Evolutionary conservation across 2,797 vertebrate species (phyloP).

Genomic region (Leuciscus waleckii): DNA sequence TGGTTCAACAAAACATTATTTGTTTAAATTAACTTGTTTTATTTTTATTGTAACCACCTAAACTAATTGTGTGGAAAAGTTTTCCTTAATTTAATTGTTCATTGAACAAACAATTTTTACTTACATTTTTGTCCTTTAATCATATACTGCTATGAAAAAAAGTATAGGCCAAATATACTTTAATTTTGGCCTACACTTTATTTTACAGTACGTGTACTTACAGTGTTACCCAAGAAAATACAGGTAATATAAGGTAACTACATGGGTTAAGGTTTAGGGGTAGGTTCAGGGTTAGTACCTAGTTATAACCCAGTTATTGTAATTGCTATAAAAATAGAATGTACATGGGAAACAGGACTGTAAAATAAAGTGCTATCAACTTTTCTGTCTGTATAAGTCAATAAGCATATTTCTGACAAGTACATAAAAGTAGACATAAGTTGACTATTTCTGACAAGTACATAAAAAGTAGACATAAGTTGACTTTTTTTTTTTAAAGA

Average conservation of each 20-base stretch:
- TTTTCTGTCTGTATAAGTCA: too few relatives aligned
- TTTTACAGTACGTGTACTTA: too few relatives aligned
- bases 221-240: too few relatives aligned
- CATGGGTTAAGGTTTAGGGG: too few relatives aligned
- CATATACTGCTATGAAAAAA: not conserved
- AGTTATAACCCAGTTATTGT: too few relatives aligned
- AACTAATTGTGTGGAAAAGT: not conserved
- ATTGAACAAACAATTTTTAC: not conserved
- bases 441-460: not conserved
- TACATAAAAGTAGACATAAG: not conserved
- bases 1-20: not conserved
- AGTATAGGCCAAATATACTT: not conserved
- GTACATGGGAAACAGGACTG: too few relatives aligned
- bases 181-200: too few relatives aligned
- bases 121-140: not conserved
- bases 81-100: too few relatives aligned
- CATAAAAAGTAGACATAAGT: not conserved
- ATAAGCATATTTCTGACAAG: not conserved
- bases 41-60: not conserved
- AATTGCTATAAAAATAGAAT: too few relatives aligned
- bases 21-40: not conserved
- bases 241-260: too few relatives aligned
- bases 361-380: too few relatives aligned
- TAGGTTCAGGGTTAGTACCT: too few relatives aligned
- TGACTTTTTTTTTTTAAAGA: not conserved